These are phyloP conservation scores for Manis javanica DNA, from an alignment of 2,797 vertebrate species.

Conservation along the genomic window DNA sequence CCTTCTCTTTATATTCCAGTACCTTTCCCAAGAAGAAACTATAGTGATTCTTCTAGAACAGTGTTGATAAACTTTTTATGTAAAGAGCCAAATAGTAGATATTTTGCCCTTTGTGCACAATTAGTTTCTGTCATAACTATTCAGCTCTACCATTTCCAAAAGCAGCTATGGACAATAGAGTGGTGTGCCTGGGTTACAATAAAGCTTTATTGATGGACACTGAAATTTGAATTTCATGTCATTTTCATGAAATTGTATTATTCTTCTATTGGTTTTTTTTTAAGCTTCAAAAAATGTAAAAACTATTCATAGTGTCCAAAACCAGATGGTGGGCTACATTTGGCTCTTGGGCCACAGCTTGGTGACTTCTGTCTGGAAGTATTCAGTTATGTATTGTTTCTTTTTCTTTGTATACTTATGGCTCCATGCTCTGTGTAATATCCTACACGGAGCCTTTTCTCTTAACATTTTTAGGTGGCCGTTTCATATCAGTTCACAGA, in stretches of 20 bases:
- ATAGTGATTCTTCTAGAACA: neutral
- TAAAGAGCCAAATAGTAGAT: neutral
- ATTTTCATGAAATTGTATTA: neutral
- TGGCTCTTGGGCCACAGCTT: neutral
- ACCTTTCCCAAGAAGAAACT: neutral
- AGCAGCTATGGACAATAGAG: neutral
- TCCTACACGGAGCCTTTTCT: neutral
- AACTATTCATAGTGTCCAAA: neutral
- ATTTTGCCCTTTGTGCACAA: neutral
- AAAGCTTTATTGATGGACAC: neutral
- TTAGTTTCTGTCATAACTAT: neutral
- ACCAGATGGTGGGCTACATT: neutral
- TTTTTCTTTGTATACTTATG: neutral
- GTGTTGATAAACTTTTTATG: neutral
- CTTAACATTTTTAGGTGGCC: neutral
- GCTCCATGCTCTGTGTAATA: neutral
- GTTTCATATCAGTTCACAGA: neutral
- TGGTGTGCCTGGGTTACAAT: neutral
- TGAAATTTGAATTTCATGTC: neutral
- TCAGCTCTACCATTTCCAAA: neutral
- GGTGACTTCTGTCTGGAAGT: neutral
- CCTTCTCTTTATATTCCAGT: neutral
- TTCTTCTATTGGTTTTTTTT: neutral
- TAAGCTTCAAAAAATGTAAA: neutral
- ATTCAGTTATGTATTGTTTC: neutral